Evolutionary conservation across 2,888 invertebrate genomes (phyloP), one percentile per base, ranked within the genome.

Genomic region (Apodemia mormo): DNA sequence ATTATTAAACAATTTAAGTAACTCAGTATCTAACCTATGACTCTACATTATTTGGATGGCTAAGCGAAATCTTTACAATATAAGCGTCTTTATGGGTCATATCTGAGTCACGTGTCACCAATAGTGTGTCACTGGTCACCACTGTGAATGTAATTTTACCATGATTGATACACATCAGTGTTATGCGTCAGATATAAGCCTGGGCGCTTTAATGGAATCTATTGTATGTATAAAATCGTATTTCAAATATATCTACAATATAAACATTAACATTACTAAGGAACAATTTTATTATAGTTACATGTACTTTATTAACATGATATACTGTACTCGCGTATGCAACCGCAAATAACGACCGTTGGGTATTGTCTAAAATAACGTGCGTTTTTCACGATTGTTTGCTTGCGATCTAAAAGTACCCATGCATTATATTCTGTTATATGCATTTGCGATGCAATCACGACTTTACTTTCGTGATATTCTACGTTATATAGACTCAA

Each of bases 1-100:
- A 79, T 78, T 80, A 82, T 80, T 79, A 79, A 76, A 74, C 78
- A 71, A 66, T 71, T 86, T 89, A 88, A 88, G 88, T 89, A 89
- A 85, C 83, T 84, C 82, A 82, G 81, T 76, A 76, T 74, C 82
- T 86, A 84, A 75, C 76, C 77, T 82, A 81, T 79, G 78, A 70
- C 56, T 69, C 75, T 76, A 76, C 71, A 68, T 72, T 75, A 77
- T 71, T 76, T 82, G 80, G 80, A 79, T 78, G 76, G 77, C 79
- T 80, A 84, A 84, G 82, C 82, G 73, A 76, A 75, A 73, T 72
- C 78, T 77, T 78, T 73, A 76, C 73, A 75, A 64, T 73, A 71
- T 68, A 65, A 49, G 49, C 49, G 49, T 45, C 45, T 45, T 45
- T 3, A 45, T 45, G 45, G 12, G 12, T 12, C 45, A 45, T 12